Conservation (phyloP, 2,888 invertebrate genomes). For the Nomada flava region DNA sequence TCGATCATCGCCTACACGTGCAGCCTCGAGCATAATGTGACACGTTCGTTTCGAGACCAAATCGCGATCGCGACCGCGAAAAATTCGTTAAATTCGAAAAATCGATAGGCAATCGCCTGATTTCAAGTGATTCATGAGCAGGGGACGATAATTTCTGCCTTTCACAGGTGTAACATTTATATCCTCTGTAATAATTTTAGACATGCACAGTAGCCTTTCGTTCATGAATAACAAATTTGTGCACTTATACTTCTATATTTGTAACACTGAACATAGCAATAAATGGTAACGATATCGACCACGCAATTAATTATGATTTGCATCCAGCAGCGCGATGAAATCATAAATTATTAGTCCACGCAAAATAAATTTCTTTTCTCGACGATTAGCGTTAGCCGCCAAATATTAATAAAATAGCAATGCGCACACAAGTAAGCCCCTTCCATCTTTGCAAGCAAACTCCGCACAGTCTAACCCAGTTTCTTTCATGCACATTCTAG, state of each 20-base stretch:
- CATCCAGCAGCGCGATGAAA: background rate
- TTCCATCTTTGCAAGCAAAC: background rate
- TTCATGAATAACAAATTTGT: background rate
- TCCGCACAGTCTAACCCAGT: background rate
- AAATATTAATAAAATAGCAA: background rate
- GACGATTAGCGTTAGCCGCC: too few relatives aligned
- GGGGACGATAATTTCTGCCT: background rate
- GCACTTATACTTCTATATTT: background rate
- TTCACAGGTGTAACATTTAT: background rate
- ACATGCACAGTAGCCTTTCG: background rate
- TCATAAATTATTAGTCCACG: constrained; percentile 15
- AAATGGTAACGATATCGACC: background rate
- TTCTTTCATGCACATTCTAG: constrained; percentile 11
- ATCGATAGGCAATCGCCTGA: too few relatives aligned
- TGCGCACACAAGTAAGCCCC: constrained; percentile 11
- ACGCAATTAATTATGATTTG: constrained; percentile 7
- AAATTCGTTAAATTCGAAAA: too few relatives aligned
- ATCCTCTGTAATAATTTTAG: background rate
- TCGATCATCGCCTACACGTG: too few relatives aligned
- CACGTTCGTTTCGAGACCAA: too few relatives aligned
- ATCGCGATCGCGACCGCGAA: too few relatives aligned
- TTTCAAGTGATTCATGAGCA: too few relatives aligned
- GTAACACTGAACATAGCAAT: constrained; percentile 18
- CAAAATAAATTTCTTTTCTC: background rate
- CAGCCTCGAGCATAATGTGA: too few relatives aligned